A percentile compares a stretch with the other conserved stretches of the same genome.
Conservation (phyloP, 2,113 vertebrate species). For the Aspiorhynchus laticeps region DNA sequence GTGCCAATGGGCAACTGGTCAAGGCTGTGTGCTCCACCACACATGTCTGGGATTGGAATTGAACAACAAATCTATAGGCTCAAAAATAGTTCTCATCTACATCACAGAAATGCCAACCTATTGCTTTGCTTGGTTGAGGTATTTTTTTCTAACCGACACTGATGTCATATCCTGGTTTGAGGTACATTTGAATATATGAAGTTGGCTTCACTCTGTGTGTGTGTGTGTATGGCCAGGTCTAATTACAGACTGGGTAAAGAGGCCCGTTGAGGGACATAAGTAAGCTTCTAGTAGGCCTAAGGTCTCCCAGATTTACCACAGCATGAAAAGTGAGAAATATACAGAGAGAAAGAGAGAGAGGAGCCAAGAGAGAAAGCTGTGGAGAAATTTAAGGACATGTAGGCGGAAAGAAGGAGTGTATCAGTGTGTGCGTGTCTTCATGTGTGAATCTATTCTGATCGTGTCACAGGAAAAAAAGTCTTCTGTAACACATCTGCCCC, state of each 20-base stretch:
- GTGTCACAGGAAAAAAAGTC: not conserved
- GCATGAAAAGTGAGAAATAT: slow-evolving; percentile 31
- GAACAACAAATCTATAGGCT: slow-evolving; percentile 51
- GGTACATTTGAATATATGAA: slow-evolving; percentile 25
- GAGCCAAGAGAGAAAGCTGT: slow-evolving; percentile 9
- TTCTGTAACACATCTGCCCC: not conserved
- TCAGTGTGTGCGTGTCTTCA: not conserved
- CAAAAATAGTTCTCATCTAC: slow-evolving; percentile 38
- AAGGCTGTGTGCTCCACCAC: slow-evolving; percentile 46
- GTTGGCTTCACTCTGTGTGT: slow-evolving; percentile 21
- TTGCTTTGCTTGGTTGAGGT: slow-evolving; percentile 29
- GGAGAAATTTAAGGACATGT: slow-evolving; percentile 31
- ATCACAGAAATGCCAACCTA: slow-evolving; percentile 31
- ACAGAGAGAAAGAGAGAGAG: slow-evolving; percentile 12
- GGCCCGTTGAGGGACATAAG: slow-evolving; percentile 50
- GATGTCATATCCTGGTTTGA: slow-evolving; percentile 51
- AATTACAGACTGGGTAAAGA: slow-evolving; percentile 54
- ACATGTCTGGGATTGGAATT: slow-evolving; percentile 50
- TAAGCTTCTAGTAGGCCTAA: slow-evolving; percentile 35
- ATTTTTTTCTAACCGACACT: slow-evolving; percentile 33
- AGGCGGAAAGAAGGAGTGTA: not conserved
- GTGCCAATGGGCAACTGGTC: slow-evolving; percentile 45
- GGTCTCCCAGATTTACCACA: slow-evolving; percentile 26
- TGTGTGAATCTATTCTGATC: slow-evolving; percentile 9
- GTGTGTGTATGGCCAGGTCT: slow-evolving; percentile 31